Base-by-base conservation (phyloP, 2,113 vertebrate species). In the Stegostoma tigrinum region DNA sequence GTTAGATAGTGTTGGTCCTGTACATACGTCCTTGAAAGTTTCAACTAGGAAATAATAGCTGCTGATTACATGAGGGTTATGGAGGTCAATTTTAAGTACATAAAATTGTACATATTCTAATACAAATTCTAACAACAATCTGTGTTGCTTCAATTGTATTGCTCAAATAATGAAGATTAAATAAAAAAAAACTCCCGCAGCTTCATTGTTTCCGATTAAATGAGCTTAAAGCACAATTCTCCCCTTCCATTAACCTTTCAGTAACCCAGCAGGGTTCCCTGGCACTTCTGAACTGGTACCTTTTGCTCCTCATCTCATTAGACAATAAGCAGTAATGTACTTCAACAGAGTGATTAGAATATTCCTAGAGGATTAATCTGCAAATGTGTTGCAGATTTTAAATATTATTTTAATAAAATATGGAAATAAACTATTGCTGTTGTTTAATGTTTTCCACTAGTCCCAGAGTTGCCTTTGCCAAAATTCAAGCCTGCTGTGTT, bases 141-240 rank as follows among this genome's bases (percentile, higher is more conserved):
- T 42, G 27, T 52, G 67, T 52, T 34, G 61, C 94, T 45, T 5
- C 30, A 75, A 72, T 75, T 45, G 27, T 75, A 5, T 30, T 27
- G 45, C 45, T 72, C 67, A 27, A 72, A 52, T 75, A 95, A 95
- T 66, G 15, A 93, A 17, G 68, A 52, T 42, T 48, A 72, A 72
- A 95, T 75, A 30, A 48, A 70, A 45, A 95, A 70, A 45, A 3
- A 34, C 45, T 52, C 68, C 67, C 24, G 5, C 10, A 52, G 42
- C 14, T 24, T 17, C 45, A 10, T 48, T 15, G 45, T 30, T 72
- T 75, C 66, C 67, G 7, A 72, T 30, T 95, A 95, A 95, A 75
- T 95, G 94, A 95, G 94, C 52, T 95, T 72, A 70, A 95, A 72
- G 48, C 94, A 27, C 94, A 95, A 75, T 95, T 52, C 94, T 72